These are phyloP conservation scores for Ivindomyrus marchei DNA, from an alignment of 2,113 vertebrate genomes.

Conservation along the genomic window DNA sequence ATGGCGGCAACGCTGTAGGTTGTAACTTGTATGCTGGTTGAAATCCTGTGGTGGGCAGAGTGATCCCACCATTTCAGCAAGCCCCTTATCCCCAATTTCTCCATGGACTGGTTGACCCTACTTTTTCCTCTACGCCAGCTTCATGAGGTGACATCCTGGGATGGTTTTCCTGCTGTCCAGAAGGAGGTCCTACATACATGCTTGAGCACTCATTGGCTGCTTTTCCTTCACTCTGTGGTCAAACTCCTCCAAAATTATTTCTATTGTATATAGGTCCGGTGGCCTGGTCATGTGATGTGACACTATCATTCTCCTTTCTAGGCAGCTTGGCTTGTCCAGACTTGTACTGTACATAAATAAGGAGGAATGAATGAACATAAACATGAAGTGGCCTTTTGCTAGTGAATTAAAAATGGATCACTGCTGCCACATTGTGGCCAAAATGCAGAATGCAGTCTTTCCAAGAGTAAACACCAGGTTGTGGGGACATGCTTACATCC, in stretches of 20 bases:
- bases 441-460: background rate
- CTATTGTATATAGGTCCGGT: background rate
- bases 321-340: background rate
- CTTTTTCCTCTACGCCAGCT: background rate
- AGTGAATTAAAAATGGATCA: background rate
- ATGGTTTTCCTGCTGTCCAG: background rate
- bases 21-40: background rate
- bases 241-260: background rate
- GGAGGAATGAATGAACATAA: background rate
- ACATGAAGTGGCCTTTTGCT: background rate
- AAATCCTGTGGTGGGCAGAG: background rate
- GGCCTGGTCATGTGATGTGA: background rate
- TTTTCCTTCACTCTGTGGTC: background rate
- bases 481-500: background rate
- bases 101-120: background rate
- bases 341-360: background rate
- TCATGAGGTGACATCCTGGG: background rate
- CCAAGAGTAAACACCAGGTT: background rate
- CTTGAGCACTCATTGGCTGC: background rate
- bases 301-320: background rate
- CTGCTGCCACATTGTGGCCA: conserved; percentile 3
- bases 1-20: background rate
- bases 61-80: background rate
- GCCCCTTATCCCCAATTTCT: background rate
- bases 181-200: background rate